Base-by-base conservation (phyloP, 2,797 vertebrate species). In the Poeciliopsis turneri region DNA sequence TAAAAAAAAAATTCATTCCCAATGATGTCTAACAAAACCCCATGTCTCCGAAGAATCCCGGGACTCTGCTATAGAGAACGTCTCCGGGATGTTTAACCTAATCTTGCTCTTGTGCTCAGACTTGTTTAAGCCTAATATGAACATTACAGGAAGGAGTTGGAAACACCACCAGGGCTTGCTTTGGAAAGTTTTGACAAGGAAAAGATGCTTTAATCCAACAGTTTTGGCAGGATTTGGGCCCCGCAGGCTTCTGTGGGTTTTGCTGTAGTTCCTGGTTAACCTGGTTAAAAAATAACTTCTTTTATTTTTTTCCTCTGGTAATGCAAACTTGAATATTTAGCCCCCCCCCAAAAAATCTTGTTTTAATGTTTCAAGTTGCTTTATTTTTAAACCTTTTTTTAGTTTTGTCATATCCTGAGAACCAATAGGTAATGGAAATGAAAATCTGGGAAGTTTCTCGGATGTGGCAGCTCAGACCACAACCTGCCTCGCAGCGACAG, bases 11-110 rank as follows among this genome's bases (percentile, higher is more conserved):
- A 30, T 76, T 81, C 76, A 86, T 82, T 85, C 70, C 16, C 8
- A 73, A 57, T 66, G 70, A 88, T 55, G 45, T 85, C 71, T 25
- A 10, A 78, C 39, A 74, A 53, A 86, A 88, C 78, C 72, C 46
- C 80, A 69, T 11, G 47, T 82, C 72, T 83, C 13, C 2, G 9
- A 57, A 39, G 4, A 57, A 78, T 76, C 46, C 55, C 30, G 4
- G 47, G 61, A 55, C 57, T 23, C 61, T 6, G 4, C 72, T 41
- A n/a, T 79, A 72, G 78, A 86, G 71, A 7, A 64, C 33, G 78
- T 78, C 68, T 72, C 33, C n/a, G 36, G n/a, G 71, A 81, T 51
- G 73, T 70, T 72, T 33, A 71, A 74, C 47, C 7, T 51, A 72
- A 80, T 78, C 70, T 74, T 23, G 25, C 39, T 53, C 18, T 53